Percentiles rank a stretch among this genome's conserved stretches.
Conservation (phyloP, 2,113 vertebrate genomes). For the Leucopsar rothschildi region DNA sequence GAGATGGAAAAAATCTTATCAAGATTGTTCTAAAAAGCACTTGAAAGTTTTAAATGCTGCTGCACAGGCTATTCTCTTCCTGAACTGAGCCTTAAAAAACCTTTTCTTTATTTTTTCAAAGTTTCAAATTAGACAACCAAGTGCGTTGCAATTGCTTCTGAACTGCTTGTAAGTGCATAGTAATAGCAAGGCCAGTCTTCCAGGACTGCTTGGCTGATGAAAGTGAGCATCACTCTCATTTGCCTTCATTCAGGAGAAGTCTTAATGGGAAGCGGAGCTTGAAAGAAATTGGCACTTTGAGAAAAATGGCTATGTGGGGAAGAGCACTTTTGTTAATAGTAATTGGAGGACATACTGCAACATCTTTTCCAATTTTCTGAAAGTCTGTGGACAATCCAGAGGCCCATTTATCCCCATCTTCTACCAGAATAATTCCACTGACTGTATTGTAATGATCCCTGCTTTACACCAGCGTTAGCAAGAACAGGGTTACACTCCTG, state of each 20-base stretch:
- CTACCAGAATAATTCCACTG: not conserved
- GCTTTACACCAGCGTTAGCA: not conserved
- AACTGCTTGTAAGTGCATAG: slow-evolving; percentile 46
- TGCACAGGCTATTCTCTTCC: not conserved
- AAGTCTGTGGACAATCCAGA: slow-evolving; percentile 41
- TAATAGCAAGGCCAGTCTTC: slow-evolving; percentile 34
- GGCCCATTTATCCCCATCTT: slow-evolving; percentile 16
- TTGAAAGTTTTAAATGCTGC: slow-evolving; percentile 35
- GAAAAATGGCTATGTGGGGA: slow-evolving; percentile 36
- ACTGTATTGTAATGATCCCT: slow-evolving; percentile 1
- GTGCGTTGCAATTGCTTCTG: slow-evolving; percentile 39
- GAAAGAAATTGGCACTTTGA: slow-evolving; percentile 56
- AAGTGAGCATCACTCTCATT: slow-evolving; percentile 56
- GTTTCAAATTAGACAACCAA: slow-evolving; percentile 49
- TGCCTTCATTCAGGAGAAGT: slow-evolving; percentile 53
- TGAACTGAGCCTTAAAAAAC: not conserved
- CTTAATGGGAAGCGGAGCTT: slow-evolving; percentile 49
- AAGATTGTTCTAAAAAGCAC: not conserved
- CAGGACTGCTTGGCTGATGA: slow-evolving; percentile 10
- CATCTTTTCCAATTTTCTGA: slow-evolving; percentile 57
- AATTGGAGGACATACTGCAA: slow-evolving; percentile 49
- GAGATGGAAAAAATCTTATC: not conserved
- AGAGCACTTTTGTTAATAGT: slow-evolving; percentile 56
- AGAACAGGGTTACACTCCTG: not conserved
- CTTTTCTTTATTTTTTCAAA: not conserved